phyloP scores from a whole-genome alignment of 2,113 vertebrate species.

The Danio rerio region DNA sequence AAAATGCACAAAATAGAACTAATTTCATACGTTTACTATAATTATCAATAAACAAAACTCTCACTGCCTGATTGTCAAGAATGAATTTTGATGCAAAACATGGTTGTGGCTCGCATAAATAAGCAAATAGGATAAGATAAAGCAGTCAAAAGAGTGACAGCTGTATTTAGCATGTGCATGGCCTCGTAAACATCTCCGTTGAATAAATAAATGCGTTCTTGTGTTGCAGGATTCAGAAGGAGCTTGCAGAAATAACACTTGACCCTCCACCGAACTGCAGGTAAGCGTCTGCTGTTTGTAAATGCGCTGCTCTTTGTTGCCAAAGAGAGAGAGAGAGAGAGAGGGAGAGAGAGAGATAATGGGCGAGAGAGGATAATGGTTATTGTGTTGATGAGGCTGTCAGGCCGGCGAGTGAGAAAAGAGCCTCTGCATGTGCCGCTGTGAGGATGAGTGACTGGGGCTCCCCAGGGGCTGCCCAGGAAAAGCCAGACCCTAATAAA shows the following conservation, averaged over 20 bases:
- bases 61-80: too few relatives aligned
- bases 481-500: constrained; percentile 59
- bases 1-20: too few relatives aligned
- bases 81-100: not conserved
- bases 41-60: too few relatives aligned
- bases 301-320: not conserved
- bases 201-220: constrained; percentile 26
- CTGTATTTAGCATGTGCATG: not conserved
- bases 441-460: constrained; percentile 18
- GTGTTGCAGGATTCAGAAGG: constrained; percentile 93
- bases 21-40: too few relatives aligned
- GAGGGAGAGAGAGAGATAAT: not conserved
- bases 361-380: constrained; percentile 66
- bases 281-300: constrained; percentile 76
- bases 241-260: constrained; percentile 98
- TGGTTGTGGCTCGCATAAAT: not conserved
- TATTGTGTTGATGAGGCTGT: constrained; percentile 69
- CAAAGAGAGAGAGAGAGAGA: not conserved
- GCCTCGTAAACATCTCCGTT: not conserved
- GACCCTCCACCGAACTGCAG: constrained; percentile 99
- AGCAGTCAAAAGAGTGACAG: not conserved
- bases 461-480: constrained; percentile 20
- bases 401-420: constrained; percentile 65
- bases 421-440: constrained; percentile 57
- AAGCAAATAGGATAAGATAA: not conserved